phyloP scores from a whole-genome alignment of 2,113 vertebrate species.

The Phasianus colchicus region DNA sequence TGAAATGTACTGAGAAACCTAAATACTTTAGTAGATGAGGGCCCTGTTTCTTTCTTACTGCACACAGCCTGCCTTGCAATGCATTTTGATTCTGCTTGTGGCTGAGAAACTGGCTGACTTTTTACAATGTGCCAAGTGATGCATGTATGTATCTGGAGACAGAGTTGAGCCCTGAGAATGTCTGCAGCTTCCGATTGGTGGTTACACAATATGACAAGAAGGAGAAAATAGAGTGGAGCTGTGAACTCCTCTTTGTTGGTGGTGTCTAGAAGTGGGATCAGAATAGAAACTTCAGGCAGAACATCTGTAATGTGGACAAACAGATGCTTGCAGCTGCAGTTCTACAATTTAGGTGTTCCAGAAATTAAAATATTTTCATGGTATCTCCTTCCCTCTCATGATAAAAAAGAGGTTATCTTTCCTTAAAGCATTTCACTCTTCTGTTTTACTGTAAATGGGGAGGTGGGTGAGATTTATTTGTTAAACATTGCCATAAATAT shows the following conservation, averaged over 20 bases:
- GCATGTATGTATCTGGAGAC: background rate
- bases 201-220: background rate
- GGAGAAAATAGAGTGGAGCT: background rate
- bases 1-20: background rate
- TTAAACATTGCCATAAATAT: slow-evolving; percentile 39
- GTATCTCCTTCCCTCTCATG: background rate
- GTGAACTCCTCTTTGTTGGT: background rate
- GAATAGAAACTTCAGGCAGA: background rate
- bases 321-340: background rate
- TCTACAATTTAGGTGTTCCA: background rate
- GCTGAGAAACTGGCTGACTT: background rate
- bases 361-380: background rate
- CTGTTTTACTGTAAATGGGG: background rate
- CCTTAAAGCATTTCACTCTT: background rate
- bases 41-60: background rate
- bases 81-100: background rate
- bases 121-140: background rate
- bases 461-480: slow-evolving; percentile 40
- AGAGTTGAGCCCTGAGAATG: background rate
- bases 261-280: background rate
- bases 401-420: background rate
- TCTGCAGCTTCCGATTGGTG: background rate
- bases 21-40: background rate
- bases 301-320: slow-evolving; percentile 27
- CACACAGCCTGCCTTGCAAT: background rate